Conservation (phyloP, 2,797 vertebrate species). For the Cyprinodon diabolis region DNA sequence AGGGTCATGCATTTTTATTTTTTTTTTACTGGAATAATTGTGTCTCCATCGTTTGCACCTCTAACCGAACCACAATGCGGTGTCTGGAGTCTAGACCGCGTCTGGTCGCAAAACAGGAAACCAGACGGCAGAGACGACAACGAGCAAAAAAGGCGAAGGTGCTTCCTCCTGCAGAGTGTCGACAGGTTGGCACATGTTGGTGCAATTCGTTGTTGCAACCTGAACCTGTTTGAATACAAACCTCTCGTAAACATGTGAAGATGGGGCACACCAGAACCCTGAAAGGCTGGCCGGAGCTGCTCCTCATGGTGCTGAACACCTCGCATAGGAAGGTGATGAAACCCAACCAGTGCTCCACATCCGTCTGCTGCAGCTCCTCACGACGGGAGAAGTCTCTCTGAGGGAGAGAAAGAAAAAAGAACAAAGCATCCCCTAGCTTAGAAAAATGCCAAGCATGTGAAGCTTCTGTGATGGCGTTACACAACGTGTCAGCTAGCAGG, state of each 20-base stretch:
- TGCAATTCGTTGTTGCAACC: background rate
- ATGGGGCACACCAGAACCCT: slow-evolving; percentile 96
- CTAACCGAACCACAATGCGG: slow-evolving; percentile 52
- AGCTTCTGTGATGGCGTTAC: slow-evolving; percentile 19
- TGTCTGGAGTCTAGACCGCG: slow-evolving; percentile 61
- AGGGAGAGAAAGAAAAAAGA: background rate
- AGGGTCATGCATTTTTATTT: slow-evolving; percentile 38
- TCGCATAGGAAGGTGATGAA: slow-evolving; percentile 99
- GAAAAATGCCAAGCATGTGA: slow-evolving; percentile 1
- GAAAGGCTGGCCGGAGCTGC: slow-evolving; percentile 93
- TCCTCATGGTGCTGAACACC: slow-evolving; percentile 96
- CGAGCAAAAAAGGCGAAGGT: background rate
- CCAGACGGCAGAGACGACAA: slow-evolving; percentile 12
- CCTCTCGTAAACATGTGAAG: slow-evolving; percentile 93
- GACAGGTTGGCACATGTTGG: background rate
- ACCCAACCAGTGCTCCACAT: slow-evolving; percentile 95
- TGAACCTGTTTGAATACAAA: slow-evolving; percentile 30
- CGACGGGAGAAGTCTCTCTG: slow-evolving; percentile 94
- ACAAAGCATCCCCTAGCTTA: background rate
- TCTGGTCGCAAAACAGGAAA: slow-evolving; percentile 63
- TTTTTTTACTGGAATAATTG: slow-evolving; percentile 55
- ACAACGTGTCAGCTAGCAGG: slow-evolving; percentile 42
- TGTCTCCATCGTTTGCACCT: slow-evolving; percentile 38
- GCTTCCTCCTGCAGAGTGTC: background rate
- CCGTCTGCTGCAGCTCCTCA: slow-evolving; percentile 89